Evolutionary conservation across 2,797 vertebrate genomes (phyloP), one percentile per base, ranked within the genome.

Genomic region (Cuculus canorus): DNA sequence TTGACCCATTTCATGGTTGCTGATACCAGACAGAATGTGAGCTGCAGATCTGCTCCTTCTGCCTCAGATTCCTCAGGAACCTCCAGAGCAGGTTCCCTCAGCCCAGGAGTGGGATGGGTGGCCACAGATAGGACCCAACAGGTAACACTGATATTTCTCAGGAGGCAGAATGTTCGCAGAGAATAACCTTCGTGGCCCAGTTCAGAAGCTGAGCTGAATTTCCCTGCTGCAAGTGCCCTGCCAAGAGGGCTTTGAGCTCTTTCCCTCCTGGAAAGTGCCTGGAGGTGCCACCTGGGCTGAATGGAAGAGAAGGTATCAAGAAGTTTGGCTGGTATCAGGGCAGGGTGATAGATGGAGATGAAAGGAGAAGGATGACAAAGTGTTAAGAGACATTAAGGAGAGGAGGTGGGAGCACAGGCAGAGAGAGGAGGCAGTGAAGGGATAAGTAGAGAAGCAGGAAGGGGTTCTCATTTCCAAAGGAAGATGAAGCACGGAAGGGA

Each of bases 121-220:
- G 6, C 68, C 39, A 3, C n/a, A 75, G 56, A 65, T 63, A 76
- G 43, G 60, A 48, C 13, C 10, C 25, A 39, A 14, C 22, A 56
- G 12, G 24, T 47, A 30, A 27, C 27, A 63, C 23, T 18, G 32
- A 35, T 50, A 19, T 57, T 25, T 79, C 16, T 76, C 47, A 6
- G 3, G 8, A 28, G 7, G 69, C 79, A 91, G 24, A 43, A 6
- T 0, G 0, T 9, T 70, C 47, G 13, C 54, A 43, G 57, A 77
- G 21, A 50, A 59, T 72, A 43, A 77, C 52, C 41, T 63, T 72
- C 65, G 54, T 8, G 47, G 32, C 25, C 45, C 43, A 10, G 10
- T 33, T 87, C 66, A 81, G 53, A 84, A 86, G 28, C 45, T 78
- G 64, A 77, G 32, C 17, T 84, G 82, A 91, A 88, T 76, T 90